A percentile compares a stretch with the other conserved stretches of the same genome.
phyloP scores from a whole-genome alignment of 1,140 invertebrate genomes.

The Cardiocondyla obscurior region DNA sequence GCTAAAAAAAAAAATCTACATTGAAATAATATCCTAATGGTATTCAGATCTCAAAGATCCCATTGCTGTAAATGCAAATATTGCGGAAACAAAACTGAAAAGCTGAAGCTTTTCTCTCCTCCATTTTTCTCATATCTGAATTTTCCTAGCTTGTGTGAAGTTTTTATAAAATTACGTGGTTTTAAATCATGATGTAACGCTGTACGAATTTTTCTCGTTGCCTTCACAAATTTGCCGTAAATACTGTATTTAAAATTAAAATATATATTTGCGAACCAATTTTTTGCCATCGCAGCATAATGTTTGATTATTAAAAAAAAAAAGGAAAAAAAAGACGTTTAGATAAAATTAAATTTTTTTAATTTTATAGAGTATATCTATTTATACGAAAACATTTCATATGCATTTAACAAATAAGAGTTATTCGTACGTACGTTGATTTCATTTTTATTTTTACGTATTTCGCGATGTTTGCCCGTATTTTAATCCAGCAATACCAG shows the following conservation, averaged over 20 bases:
- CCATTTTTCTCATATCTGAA: not conserved
- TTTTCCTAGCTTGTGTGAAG: not conserved
- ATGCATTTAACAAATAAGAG: not conserved
- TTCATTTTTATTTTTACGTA: not conserved
- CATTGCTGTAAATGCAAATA: not conserved
- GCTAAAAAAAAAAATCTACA: not conserved
- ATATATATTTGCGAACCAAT: not conserved
- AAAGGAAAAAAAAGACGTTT: not conserved
- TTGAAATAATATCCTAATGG: not conserved
- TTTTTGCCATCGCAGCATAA: not conserved
- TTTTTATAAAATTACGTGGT: not conserved
- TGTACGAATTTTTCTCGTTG: not conserved
- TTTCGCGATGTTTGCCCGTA: not conserved
- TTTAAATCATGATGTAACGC: not conserved
- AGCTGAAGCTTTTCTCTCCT: not conserved
- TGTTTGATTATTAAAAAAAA: not conserved
- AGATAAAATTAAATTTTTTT: not conserved
- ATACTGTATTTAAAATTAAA: not conserved
- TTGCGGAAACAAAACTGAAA: not conserved
- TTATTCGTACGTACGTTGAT: not conserved
- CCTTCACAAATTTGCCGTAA: not conserved
- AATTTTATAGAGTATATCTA: not conserved
- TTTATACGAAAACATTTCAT: no score
- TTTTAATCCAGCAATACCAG: conserved; percentile 1
- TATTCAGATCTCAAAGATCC: not conserved